Percentiles rank a stretch among this genome's conserved stretches.
Conservation (phyloP, 2,113 vertebrate genomes). For the Carettochelys insculpta region DNA sequence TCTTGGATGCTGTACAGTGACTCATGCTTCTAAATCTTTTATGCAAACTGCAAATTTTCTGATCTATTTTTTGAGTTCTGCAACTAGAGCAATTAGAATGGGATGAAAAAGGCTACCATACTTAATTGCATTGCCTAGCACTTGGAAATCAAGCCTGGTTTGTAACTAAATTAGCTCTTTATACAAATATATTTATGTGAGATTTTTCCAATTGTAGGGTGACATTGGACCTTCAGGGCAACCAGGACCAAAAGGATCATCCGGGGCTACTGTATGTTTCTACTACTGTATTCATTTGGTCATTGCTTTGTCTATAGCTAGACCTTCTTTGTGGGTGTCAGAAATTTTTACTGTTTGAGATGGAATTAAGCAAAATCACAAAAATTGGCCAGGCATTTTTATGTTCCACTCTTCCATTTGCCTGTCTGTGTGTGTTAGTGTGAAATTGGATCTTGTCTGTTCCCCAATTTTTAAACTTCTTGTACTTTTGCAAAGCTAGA, state of each 20-base stretch:
- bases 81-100: background rate
- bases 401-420: background rate
- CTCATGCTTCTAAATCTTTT: background rate
- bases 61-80: background rate
- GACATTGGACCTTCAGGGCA: conserved; percentile 77
- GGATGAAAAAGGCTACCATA: background rate
- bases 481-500: background rate
- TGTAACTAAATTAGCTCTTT: background rate
- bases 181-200: background rate
- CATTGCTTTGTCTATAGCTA: no score
- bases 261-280: conserved; percentile 76
- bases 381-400: background rate
- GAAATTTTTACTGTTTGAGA: background rate
- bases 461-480: background rate
- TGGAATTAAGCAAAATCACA: background rate
- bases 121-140: background rate
- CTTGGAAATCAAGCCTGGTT: background rate
- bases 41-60: background rate
- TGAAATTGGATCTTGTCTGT: background rate
- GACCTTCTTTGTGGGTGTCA: background rate
- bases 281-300: background rate
- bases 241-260: conserved; percentile 75
- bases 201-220: conserved; percentile 70
- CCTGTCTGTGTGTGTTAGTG: background rate
- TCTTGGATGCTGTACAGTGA: background rate